Percentiles rank a stretch among this genome's conserved stretches.
phyloP scores from a whole-genome alignment of 1,140 invertebrate genomes.

The Holotrichia oblita region DNA sequence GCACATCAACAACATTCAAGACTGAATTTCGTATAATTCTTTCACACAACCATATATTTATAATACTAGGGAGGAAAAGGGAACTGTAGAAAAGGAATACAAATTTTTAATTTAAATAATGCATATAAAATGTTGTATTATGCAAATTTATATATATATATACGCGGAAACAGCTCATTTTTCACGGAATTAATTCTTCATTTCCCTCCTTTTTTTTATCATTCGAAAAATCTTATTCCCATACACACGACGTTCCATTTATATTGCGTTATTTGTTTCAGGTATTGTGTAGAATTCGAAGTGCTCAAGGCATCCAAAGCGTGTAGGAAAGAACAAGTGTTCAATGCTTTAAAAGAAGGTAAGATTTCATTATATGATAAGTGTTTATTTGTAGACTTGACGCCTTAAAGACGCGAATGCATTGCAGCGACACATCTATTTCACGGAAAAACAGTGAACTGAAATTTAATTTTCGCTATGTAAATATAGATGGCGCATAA shows the following conservation, averaged over 20 bases:
- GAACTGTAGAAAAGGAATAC: not conserved
- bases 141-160: not conserved
- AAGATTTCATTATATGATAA: conserved; percentile 54
- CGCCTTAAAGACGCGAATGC: too few species aligned
- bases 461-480: too few species aligned
- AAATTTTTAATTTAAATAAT: not conserved
- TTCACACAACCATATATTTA: too few species aligned
- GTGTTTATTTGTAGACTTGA: too few species aligned
- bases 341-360: conserved; percentile 78
- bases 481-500: too few species aligned
- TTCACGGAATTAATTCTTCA: not conserved
- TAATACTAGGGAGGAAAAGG: not conserved
- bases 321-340: conserved; percentile 76
- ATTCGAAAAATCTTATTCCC: not conserved
- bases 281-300: conserved; percentile 85
- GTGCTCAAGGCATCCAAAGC: conserved; percentile 82
- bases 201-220: not conserved
- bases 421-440: too few species aligned
- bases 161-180: not conserved
- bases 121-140: not conserved
- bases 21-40: too few species aligned
- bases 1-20: too few species aligned
- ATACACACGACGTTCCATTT: too few species aligned
- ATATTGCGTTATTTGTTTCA: conserved; percentile 63
- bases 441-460: too few species aligned